These are phyloP conservation scores for Stratiolaelaps scimitus DNA, from an alignment of 1,140 invertebrate species.

Conservation along the genomic window DNA sequence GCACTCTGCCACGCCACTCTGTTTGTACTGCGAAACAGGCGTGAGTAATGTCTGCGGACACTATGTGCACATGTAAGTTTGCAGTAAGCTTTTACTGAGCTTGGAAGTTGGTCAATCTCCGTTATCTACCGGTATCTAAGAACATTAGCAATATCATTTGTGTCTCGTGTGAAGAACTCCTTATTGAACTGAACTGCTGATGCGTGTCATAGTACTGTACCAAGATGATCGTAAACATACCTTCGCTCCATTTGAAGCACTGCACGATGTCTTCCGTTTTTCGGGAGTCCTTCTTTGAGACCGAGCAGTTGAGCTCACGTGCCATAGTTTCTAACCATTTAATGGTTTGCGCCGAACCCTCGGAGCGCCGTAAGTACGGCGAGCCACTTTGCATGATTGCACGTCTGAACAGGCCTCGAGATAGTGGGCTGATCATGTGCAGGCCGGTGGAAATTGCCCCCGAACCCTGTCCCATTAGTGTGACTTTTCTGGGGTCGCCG, in stretches of 20 bases:
- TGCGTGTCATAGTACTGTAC: too few relatives aligned
- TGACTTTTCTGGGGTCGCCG: constrained; percentile 41
- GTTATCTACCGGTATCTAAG: too few relatives aligned
- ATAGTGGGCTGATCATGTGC: constrained; percentile 41
- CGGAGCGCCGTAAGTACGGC: constrained; percentile 18
- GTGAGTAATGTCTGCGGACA: too few relatives aligned
- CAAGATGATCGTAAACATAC: neutral
- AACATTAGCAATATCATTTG: too few relatives aligned
- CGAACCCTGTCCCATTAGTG: constrained; percentile 46
- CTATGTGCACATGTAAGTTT: too few relatives aligned
- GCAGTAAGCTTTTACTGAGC: too few relatives aligned
- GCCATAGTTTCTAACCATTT: neutral
- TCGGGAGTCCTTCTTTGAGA: neutral
- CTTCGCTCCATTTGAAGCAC: constrained; percentile 26
- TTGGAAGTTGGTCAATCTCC: too few relatives aligned
- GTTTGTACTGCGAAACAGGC: too few relatives aligned
- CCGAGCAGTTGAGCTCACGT: constrained; percentile 8
- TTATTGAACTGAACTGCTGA: too few relatives aligned
- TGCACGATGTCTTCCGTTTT: constrained; percentile 21
- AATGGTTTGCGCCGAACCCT: constrained; percentile 11
- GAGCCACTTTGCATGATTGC: constrained; percentile 41
- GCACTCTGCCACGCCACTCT: too few relatives aligned
- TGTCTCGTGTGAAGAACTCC: too few relatives aligned
- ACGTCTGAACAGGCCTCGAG: constrained; percentile 34
- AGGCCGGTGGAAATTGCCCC: constrained; percentile 39